phyloP scores from a whole-genome alignment of 2,113 vertebrate species.

The Menidia beryllina region DNA sequence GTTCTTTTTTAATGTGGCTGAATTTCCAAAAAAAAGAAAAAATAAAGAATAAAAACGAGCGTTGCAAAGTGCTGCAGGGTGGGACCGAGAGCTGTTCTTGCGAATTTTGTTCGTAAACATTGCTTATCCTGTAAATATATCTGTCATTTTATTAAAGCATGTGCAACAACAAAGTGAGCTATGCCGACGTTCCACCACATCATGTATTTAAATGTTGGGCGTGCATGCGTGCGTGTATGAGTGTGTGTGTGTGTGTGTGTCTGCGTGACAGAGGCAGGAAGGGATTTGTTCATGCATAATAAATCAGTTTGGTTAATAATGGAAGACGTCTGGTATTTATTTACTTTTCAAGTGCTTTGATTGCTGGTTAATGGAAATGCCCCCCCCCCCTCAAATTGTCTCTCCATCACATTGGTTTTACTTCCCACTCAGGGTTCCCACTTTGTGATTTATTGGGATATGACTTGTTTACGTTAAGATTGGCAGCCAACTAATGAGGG shows the following conservation, averaged over 20 bases:
- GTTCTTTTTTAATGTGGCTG: constrained; percentile 77
- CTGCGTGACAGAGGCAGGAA: constrained; percentile 62
- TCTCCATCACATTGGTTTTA: constrained; percentile 1
- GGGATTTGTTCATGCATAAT: constrained; percentile 84
- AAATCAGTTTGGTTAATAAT: constrained; percentile 86
- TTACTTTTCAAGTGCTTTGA: constrained; percentile 2
- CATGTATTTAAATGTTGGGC: constrained; percentile 83
- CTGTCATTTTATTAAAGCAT: constrained; percentile 99
- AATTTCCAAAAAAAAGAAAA: constrained; percentile 54
- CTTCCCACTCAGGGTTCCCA: background rate
- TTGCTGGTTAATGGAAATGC: background rate
- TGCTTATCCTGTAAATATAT: constrained; percentile 96
- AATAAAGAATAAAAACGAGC: constrained; percentile 6
- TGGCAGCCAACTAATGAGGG: too few species aligned
- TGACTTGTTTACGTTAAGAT: background rate
- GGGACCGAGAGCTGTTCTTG: constrained; percentile 72
- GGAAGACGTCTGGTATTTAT: constrained; percentile 52
- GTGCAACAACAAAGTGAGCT: constrained; percentile 89
- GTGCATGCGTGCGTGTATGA: constrained; percentile 61
- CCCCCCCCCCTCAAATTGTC: background rate
- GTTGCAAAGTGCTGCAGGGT: constrained; percentile 66
- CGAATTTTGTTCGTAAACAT: constrained; percentile 75
- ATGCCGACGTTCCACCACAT: constrained; percentile 85
- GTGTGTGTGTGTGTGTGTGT: constrained; percentile 51
- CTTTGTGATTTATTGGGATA: background rate